Conservation (phyloP, 2,113 vertebrate species). For the Cebidichthys violaceus region DNA sequence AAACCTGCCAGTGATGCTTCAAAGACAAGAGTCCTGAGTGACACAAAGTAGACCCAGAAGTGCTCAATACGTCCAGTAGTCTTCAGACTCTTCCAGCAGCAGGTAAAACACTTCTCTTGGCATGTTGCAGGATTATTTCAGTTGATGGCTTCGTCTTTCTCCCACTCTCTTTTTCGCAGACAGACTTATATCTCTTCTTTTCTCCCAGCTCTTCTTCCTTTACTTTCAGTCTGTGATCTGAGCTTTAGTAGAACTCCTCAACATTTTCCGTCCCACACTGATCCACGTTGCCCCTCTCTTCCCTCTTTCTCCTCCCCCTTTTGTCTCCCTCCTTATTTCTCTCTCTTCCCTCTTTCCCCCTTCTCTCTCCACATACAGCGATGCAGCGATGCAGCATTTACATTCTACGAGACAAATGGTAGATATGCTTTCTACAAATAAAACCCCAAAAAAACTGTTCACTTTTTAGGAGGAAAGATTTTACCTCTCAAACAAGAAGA, state of each 20-base stretch:
- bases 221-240: not conserved
- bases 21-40: not conserved
- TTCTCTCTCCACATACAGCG: not conserved
- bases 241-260: not conserved
- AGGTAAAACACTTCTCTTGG: not conserved
- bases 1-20: not conserved
- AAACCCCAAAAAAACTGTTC: not conserved
- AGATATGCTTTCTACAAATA: not conserved
- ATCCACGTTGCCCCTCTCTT: not conserved
- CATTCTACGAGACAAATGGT: not conserved
- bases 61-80: not conserved
- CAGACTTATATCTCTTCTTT: not conserved
- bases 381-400: not conserved
- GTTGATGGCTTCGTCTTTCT: not conserved
- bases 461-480: not conserved
- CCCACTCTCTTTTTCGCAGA: not conserved
- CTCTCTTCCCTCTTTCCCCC: not conserved
- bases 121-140: not conserved
- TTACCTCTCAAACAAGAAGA: not conserved
- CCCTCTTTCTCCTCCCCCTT: not conserved
- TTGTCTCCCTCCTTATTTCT: not conserved
- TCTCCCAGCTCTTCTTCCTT: not conserved
- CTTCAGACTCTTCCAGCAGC: not conserved
- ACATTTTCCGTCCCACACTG: not conserved
- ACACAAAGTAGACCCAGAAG: not conserved